A percentile compares a stretch with the other conserved stretches of the same genome.
These are phyloP conservation scores for Podarcis muralis DNA, from an alignment of 2,113 vertebrate species.

Conservation along the genomic window DNA sequence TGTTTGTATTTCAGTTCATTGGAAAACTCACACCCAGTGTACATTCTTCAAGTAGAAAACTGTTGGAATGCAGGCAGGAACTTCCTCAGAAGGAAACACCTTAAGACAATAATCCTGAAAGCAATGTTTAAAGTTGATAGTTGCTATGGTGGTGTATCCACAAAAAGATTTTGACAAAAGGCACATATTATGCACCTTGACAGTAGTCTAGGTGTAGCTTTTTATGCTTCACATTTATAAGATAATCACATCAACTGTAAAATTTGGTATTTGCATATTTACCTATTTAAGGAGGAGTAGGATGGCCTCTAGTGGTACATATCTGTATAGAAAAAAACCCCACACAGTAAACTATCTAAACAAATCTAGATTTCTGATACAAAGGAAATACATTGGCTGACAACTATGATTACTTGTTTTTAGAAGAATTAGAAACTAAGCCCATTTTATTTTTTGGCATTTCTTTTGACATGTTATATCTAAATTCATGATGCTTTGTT, in stretches of 20 bases:
- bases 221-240: constrained; percentile 18
- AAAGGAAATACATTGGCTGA: background rate
- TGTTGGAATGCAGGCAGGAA: background rate
- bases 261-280: constrained; percentile 64
- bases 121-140: background rate
- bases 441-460: background rate
- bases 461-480: background rate
- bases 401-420: background rate
- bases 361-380: background rate
- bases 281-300: constrained; percentile 74
- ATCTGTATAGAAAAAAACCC: constrained; percentile 56
- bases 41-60: background rate
- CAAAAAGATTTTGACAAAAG: constrained; percentile 27
- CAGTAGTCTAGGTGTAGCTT: constrained; percentile 13
- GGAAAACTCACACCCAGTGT: background rate
- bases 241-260: constrained; percentile 30
- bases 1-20: background rate
- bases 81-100: fast-evolving
- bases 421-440: background rate
- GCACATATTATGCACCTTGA: constrained; percentile 3
- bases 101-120: constrained; percentile 13
- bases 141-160: background rate
- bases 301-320: constrained; percentile 81
- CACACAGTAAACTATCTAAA: background rate
- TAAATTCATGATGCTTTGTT: background rate